phyloP scores from a whole-genome alignment of 2,113 vertebrate genomes.

The Shinisaurus crocodilurus region DNA sequence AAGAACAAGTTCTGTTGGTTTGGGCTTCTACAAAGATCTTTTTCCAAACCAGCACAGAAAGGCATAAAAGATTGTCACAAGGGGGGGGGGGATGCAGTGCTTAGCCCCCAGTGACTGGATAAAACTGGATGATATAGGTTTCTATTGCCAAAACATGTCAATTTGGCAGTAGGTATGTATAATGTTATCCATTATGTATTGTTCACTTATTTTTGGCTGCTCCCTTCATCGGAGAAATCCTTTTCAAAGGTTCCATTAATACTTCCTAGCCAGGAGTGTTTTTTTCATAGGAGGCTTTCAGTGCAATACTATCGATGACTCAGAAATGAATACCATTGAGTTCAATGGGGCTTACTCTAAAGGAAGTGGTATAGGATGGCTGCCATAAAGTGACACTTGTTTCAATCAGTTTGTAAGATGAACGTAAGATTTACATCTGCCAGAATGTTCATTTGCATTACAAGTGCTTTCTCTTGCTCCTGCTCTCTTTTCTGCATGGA shows the following conservation, averaged over 20 bases:
- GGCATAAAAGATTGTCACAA: neutral
- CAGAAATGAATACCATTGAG: no score
- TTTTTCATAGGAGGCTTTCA: neutral
- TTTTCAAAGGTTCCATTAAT: neutral
- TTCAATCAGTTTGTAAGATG: no score
- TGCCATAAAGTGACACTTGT: no score
- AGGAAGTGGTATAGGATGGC: no score
- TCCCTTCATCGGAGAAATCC: neutral
- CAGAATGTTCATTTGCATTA: neutral
- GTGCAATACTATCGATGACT: neutral
- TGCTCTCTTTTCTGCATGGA: no score
- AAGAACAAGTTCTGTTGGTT: neutral
- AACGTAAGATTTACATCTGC: neutral
- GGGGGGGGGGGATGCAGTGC: neutral
- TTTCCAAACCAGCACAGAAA: neutral
- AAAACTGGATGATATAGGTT: neutral
- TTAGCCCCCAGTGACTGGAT: neutral
- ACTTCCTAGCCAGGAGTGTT: neutral
- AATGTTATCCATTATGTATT: neutral
- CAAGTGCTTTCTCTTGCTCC: neutral
- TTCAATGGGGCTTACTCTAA: no score
- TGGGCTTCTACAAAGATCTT: neutral
- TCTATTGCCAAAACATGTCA: neutral
- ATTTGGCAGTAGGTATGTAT: neutral
- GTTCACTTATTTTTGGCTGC: neutral